Percentiles rank a stretch among this genome's conserved stretches.
Conservation (phyloP, 2,113 vertebrate genomes). For the Pachyramphus minor region DNA sequence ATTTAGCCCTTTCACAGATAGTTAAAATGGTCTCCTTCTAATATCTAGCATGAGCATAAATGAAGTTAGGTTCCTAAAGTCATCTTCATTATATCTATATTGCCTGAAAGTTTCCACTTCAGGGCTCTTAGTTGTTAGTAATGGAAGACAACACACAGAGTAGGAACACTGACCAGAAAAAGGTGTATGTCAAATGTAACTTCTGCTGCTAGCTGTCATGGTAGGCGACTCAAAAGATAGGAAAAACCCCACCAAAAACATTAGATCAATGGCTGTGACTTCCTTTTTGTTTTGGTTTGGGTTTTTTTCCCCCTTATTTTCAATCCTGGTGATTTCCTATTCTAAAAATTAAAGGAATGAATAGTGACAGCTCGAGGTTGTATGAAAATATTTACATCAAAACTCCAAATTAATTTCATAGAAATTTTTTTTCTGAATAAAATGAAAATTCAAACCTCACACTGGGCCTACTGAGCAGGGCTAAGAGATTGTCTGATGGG, state of each 20-base stretch:
- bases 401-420: neutral
- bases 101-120: neutral
- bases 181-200: neutral
- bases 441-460: neutral
- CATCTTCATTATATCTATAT: neutral
- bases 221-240: neutral
- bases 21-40: conserved; percentile 49
- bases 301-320: neutral
- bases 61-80: conserved; percentile 1
- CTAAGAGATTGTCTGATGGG: neutral
- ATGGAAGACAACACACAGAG: neutral
- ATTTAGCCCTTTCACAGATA: conserved; percentile 59
- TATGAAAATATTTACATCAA: neutral
- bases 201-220: neutral
- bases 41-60: neutral
- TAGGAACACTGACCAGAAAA: neutral
- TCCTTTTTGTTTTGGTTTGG: neutral
- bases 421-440: neutral
- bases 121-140: neutral
- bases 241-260: neutral
- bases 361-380: neutral
- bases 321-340: neutral
- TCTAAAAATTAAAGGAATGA: neutral
- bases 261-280: neutral
- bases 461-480: neutral